phyloP scores from a whole-genome alignment of 2,797 vertebrate species.

The Ceryle rudis region DNA sequence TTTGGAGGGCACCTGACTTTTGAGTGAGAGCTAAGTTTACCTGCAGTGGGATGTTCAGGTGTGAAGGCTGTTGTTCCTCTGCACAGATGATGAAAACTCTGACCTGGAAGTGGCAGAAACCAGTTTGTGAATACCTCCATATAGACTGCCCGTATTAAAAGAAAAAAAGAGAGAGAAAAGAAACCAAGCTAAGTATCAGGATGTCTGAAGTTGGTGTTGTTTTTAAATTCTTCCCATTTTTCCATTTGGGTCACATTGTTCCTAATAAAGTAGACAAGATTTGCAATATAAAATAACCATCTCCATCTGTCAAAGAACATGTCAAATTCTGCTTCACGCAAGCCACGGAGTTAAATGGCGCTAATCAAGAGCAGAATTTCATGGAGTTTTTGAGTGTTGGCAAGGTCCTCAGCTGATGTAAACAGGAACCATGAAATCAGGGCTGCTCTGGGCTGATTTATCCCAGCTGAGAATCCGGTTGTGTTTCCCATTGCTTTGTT shows the following conservation, averaged over 20 bases:
- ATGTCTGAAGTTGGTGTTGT: not conserved
- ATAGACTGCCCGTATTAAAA: not conserved
- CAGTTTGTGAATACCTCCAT: not conserved
- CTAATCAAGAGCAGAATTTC: slow-evolving; percentile 50
- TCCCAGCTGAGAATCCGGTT: slow-evolving; percentile 47
- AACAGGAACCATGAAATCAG: slow-evolving; percentile 65
- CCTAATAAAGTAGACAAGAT: slow-evolving; percentile 7
- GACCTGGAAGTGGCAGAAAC: not conserved
- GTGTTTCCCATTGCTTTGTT: slow-evolving; percentile 41
- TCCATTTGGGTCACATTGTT: not conserved
- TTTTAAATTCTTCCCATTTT: slow-evolving; percentile 32
- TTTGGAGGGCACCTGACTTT: not conserved
- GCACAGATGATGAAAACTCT: not conserved
- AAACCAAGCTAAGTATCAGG: not conserved
- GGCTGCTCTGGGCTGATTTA: slow-evolving; percentile 38
- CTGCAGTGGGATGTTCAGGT: not conserved
- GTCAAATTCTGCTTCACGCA: slow-evolving; percentile 1
- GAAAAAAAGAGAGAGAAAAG: not conserved
- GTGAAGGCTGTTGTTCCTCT: not conserved
- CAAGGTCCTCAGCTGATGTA: slow-evolving; percentile 44
- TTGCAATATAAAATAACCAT: slow-evolving; percentile 15
- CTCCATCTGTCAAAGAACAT: not conserved
- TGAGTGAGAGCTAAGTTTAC: not conserved
- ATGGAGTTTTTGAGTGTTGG: slow-evolving; percentile 40
- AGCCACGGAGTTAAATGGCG: not conserved